Evolutionary conservation across 2,888 invertebrate genomes (phyloP).

Genomic region (Hypolimnas misippus): DNA sequence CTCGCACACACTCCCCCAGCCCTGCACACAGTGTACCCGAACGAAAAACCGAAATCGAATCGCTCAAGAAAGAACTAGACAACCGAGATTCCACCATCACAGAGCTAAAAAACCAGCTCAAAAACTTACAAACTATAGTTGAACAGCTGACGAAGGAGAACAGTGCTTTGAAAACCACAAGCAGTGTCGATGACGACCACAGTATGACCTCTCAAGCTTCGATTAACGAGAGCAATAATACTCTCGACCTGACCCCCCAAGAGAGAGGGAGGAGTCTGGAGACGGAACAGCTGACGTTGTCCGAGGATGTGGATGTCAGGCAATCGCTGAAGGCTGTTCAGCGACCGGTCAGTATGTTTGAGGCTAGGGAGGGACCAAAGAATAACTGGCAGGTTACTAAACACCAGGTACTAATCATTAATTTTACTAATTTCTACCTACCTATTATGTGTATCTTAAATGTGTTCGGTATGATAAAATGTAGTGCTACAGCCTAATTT

Average conservation of each 20-base stretch:
- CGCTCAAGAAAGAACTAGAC: conserved; percentile 82
- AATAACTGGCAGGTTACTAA: conserved; percentile 85
- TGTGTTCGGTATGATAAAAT: conserved; percentile 2
- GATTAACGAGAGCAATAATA: conserved; percentile 62
- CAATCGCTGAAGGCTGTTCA: conserved; percentile 76
- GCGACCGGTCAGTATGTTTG: conserved; percentile 95
- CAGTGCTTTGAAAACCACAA: conserved; percentile 86
- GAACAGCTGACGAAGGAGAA: conserved; percentile 92
- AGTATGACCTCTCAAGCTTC: conserved; percentile 72
- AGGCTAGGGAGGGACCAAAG: conserved; percentile 89
- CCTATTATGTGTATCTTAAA: neutral
- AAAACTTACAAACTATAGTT: conserved; percentile 86
- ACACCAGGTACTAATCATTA: conserved; percentile 82
- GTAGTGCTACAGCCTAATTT: neutral
- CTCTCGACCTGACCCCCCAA: conserved; percentile 53
- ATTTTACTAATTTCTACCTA: conserved; percentile 59
- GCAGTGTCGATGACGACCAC: conserved; percentile 74
- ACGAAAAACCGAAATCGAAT: conserved; percentile 62
- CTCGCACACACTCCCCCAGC: conserved; percentile 53
- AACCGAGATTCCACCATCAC: conserved; percentile 86
- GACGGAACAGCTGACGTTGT: conserved; percentile 65
- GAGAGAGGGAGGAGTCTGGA: conserved; percentile 76
- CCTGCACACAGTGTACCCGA: conserved; percentile 45
- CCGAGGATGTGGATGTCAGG: conserved; percentile 81
- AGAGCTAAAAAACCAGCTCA: conserved; percentile 86